Conservation (phyloP, 2,888 invertebrate genomes). For the Zygaena filipendulae region DNA sequence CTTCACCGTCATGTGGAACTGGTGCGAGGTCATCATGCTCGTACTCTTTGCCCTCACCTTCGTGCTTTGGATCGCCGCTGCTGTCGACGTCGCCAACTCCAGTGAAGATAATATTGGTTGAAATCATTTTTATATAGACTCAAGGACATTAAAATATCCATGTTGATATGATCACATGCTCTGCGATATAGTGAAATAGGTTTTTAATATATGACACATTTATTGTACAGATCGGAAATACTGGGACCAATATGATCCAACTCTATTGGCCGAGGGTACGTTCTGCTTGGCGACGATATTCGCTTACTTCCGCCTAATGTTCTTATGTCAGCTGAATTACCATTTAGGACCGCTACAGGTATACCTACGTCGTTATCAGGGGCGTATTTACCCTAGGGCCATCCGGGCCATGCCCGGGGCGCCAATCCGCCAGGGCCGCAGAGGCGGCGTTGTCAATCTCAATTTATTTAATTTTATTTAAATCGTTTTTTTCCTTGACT, state of each 20-base stretch:
- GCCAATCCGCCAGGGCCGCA: too few species aligned
- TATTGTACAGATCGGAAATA: slow-evolving; percentile 71
- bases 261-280: slow-evolving; percentile 73
- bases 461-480: too few species aligned
- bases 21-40: slow-evolving; percentile 71
- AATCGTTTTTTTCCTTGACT: too few species aligned
- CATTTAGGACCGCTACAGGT: slow-evolving; percentile 72
- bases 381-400: too few species aligned
- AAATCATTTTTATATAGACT: slow-evolving; percentile 3
- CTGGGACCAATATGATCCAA: slow-evolving; percentile 73
- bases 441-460: too few species aligned
- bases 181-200: background rate
- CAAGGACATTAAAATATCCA: too few species aligned
- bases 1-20: slow-evolving; percentile 68
- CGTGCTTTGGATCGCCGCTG: slow-evolving; percentile 71
- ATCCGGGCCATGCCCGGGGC: slow-evolving; percentile 1
- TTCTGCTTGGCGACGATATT: slow-evolving; percentile 74
- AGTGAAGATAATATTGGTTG: slow-evolving; percentile 18
- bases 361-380: slow-evolving; percentile 18
- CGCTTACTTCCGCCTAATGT: slow-evolving; percentile 72
- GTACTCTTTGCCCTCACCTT: slow-evolving; percentile 69
- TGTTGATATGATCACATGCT: too few species aligned
- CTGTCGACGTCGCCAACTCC: slow-evolving; percentile 40
- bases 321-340: slow-evolving; percentile 71
- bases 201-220: too few species aligned